Conservation (phyloP, 2,113 vertebrate species). For the Azemiops feae region DNA sequence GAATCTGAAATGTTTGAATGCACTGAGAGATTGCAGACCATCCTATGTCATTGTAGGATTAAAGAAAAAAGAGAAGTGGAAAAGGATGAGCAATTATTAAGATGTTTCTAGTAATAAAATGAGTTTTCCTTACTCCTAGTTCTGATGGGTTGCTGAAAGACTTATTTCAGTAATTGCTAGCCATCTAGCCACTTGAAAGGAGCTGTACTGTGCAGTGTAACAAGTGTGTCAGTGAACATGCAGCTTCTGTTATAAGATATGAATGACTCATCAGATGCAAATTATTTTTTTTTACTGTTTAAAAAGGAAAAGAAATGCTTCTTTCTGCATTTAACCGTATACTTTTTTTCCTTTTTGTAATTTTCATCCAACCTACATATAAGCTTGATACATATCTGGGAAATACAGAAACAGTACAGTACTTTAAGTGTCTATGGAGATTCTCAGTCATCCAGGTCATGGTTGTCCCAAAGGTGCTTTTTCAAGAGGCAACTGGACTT, state of each 20-base stretch:
- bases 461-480: too few species aligned
- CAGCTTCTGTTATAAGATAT: constrained; percentile 34
- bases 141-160: constrained; percentile 28
- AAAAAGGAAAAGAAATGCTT: constrained; percentile 42
- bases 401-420: not conserved
- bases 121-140: constrained; percentile 15
- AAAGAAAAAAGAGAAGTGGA: not conserved
- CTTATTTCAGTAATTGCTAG: constrained; percentile 43
- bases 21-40: not conserved
- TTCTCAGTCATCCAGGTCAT: too few species aligned
- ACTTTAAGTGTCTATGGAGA: not conserved
- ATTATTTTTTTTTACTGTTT: constrained; percentile 32
- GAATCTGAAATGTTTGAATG: not conserved
- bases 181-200: constrained; percentile 28
- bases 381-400: not conserved
- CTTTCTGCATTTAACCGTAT: not conserved
- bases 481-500: too few species aligned
- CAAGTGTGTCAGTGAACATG: constrained; percentile 43
- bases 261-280: constrained; percentile 41
- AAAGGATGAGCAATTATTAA: constrained; percentile 21
- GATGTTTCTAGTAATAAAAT: constrained; percentile 1
- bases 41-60: not conserved
- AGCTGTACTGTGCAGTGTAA: constrained; percentile 27
- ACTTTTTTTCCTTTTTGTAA: not conserved
- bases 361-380: not conserved